phyloP scores from a whole-genome alignment of 2,113 vertebrate genomes.

The Pangasianodon gigas region DNA sequence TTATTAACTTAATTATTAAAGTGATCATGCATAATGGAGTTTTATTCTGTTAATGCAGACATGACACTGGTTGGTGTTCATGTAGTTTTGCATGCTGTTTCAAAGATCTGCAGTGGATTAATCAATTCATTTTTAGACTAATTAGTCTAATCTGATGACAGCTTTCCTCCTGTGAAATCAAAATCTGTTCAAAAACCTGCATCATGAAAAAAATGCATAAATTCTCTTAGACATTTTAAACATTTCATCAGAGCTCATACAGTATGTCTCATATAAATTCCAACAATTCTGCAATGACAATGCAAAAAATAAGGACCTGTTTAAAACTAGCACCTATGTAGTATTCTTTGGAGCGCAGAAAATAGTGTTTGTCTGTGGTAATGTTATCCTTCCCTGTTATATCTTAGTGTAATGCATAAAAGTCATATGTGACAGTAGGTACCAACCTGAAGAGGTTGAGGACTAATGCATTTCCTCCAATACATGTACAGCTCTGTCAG shows the following conservation, averaged over 20 bases:
- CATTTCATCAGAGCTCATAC: not conserved
- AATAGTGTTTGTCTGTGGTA: not conserved
- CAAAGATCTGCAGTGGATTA: not conserved
- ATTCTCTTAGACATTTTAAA: not conserved
- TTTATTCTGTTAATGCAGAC: not conserved
- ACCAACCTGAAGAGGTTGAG: not conserved
- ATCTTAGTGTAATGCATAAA: not conserved
- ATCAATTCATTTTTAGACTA: not conserved
- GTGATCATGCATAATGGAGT: not conserved
- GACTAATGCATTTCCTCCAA: not conserved
- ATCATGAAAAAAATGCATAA: not conserved
- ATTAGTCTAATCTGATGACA: constrained; percentile 4
- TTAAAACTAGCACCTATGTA: not conserved
- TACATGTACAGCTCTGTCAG: not conserved
- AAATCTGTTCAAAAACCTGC: not conserved
- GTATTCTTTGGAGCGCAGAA: not conserved
- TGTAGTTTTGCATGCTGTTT: not conserved
- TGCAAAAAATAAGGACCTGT: not conserved
- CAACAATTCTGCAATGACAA: not conserved
- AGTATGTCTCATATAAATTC: not conserved
- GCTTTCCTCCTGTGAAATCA: not conserved
- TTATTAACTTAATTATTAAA: not conserved
- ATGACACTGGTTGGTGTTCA: not conserved
- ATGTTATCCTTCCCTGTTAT: not conserved
- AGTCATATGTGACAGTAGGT: not conserved